Base-by-base conservation (phyloP, 2,797 vertebrate species). In the Acanthurus lineatus region DNA sequence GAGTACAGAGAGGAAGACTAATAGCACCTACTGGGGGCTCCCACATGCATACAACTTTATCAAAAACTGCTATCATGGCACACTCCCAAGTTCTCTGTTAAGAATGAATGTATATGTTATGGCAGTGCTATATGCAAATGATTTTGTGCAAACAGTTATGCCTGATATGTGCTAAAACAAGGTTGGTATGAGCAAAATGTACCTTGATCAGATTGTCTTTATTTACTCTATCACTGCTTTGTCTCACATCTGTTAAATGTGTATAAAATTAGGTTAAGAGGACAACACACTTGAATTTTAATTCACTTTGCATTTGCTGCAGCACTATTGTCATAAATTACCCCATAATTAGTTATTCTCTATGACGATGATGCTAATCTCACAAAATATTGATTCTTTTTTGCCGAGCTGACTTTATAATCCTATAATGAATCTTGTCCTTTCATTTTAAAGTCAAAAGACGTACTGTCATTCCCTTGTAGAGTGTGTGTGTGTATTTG, bases 361-460 rank as follows among this genome's bases (percentile, higher is more conserved):
- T 57, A 72, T 69, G 73, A 80, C 86, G 90, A 88, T 88, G 25
- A 76, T 63, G 40, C 68, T 90, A 88, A 93, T 90, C 91, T 91
- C 86, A 79, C 76, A 65, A 85, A 84, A 80, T 78, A 72, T 67
- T 48, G 64, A 86, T 86, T 84, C 69, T 57, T 66, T 77, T 82
- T 87, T 57, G 73, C 57, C 62, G 64, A 58, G 58, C 79, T 87
- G 84, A 89, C 86, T 85, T 88, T 89, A 86, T 91, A 89, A 93
- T 88, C 87, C 89, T 54, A 77, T 89, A 86, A 90, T 90, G 86
- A 89, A 90, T 86, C 85, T 8, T 81, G 74, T 88, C 88, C 83
- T 92, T 88, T 91, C 78, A 90, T 92, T 92, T 91, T 53, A 81
- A 88, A 84, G 84, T 88, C 69, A 79, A 81, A 82, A 86, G 81